Conservation (phyloP, 1,140 invertebrate species). For the Aphelenchoides besseyi region DNA sequence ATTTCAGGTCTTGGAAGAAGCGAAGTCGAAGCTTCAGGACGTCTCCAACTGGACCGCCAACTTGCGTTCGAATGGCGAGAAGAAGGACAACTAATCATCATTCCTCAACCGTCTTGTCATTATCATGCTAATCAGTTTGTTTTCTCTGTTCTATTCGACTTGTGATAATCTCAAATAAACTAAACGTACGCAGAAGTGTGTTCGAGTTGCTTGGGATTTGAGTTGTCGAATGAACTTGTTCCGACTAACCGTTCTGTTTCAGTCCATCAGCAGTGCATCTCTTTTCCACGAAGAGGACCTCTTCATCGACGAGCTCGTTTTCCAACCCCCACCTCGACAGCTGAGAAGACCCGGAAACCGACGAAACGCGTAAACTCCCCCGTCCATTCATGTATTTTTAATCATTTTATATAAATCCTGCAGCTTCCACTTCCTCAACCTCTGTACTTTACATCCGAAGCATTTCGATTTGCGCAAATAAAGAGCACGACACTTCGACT, state of each 20-base stretch:
- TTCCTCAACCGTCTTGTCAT: background rate
- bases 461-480: too few relatives aligned
- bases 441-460: too few relatives aligned
- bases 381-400: too few relatives aligned
- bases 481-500: too few relatives aligned
- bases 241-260: background rate
- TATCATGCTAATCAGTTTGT: background rate
- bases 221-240: background rate
- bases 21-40: slow-evolving; percentile 9
- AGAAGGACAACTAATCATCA: background rate
- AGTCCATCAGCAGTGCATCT: background rate
- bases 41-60: background rate
- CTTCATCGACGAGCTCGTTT: background rate
- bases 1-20: slow-evolving; percentile 8
- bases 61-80: background rate
- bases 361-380: too few relatives aligned
- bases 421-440: too few relatives aligned
- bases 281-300: background rate
- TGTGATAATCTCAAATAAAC: background rate
- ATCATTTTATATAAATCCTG: too few relatives aligned
- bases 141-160: background rate
- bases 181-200: background rate
- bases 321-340: background rate
- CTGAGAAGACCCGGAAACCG: too few relatives aligned
- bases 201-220: background rate